Evolutionary conservation across 2,797 vertebrate genomes (phyloP).

Genomic region (Ataeniobius toweri): DNA sequence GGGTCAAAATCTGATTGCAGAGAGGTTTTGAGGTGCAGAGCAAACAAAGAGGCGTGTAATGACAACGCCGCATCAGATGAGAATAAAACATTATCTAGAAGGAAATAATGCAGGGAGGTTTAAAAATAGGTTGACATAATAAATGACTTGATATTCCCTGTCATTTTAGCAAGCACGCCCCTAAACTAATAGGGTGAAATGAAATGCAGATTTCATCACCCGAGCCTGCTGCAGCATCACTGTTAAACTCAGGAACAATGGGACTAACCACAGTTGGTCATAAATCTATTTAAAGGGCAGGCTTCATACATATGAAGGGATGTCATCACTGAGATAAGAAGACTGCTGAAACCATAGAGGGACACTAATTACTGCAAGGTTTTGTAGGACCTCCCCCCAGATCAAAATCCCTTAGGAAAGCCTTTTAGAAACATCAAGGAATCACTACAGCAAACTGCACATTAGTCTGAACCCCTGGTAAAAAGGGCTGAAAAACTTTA

Average conservation of each 20-base stretch:
- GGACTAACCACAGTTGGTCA: conserved; percentile 19
- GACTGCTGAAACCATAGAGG: conserved; percentile 67
- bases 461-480: background rate
- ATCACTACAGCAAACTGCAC: conserved; percentile 49
- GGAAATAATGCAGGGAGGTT: conserved; percentile 22
- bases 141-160: background rate
- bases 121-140: background rate
- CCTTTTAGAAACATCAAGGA: conserved; percentile 59
- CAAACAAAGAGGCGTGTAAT: conserved; percentile 34
- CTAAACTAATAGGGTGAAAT: conserved; percentile 17
- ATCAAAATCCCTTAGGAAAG: conserved; percentile 44
- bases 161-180: conserved; percentile 29
- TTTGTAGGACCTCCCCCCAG: conserved; percentile 40
- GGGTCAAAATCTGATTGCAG: conserved; percentile 34
- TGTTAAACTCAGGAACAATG: conserved; percentile 56
- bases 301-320: conserved; percentile 10
- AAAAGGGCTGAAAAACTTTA: background rate
- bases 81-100: conserved; percentile 19
- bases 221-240: conserved; percentile 41
- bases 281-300: conserved; percentile 29
- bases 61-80: conserved; percentile 17
- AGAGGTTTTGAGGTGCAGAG: conserved; percentile 31
- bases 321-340: conserved; percentile 13
- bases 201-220: conserved; percentile 31
- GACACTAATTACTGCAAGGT: conserved; percentile 32